Percentiles rank a stretch among this genome's conserved stretches.
Conservation (phyloP, 2,888 invertebrate genomes). For the Pecten maximus region DNA sequence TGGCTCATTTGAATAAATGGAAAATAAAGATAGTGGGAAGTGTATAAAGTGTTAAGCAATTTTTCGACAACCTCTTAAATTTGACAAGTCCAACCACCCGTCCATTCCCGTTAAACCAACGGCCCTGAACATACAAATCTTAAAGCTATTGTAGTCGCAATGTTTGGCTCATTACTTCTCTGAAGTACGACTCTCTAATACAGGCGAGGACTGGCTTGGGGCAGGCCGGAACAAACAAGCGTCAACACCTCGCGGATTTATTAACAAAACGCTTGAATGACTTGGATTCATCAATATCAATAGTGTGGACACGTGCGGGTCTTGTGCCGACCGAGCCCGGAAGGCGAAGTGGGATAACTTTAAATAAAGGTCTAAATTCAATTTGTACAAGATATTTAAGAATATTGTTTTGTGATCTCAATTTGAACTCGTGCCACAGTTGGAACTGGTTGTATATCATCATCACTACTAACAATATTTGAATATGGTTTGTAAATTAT, state of each 20-base stretch:
- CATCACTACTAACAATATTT: constrained; percentile 28
- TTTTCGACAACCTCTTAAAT: constrained; percentile 21
- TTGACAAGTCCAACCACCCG: constrained; percentile 31
- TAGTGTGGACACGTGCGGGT: constrained; percentile 30
- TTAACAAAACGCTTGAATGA: constrained; percentile 29
- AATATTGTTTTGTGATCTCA: constrained; percentile 29
- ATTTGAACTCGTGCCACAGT: constrained; percentile 30
- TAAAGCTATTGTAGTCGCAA: constrained; percentile 13
- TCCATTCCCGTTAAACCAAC: constrained; percentile 35
- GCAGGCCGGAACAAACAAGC: constrained; percentile 35
- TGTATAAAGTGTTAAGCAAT: constrained; percentile 23
- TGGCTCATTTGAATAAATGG: constrained; percentile 30
- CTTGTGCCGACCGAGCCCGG: constrained; percentile 23
- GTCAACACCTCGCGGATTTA: constrained; percentile 29
- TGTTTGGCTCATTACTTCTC: constrained; percentile 16
- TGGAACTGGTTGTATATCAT: constrained; percentile 11
- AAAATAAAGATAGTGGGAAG: constrained; percentile 27
- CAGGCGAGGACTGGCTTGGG: constrained; percentile 26
- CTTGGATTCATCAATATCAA: constrained; percentile 35
- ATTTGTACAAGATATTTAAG: constrained; percentile 30
- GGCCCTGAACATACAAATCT: constrained; percentile 18
- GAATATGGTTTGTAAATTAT: constrained; percentile 13
- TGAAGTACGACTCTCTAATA: constrained; percentile 33
- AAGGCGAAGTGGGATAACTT: constrained; percentile 18
- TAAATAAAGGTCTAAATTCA: constrained; percentile 33